A percentile compares a stretch with the other conserved stretches of the same genome.
phyloP scores from a whole-genome alignment of 2,888 invertebrate species.

The Ochropacha duplaris region DNA sequence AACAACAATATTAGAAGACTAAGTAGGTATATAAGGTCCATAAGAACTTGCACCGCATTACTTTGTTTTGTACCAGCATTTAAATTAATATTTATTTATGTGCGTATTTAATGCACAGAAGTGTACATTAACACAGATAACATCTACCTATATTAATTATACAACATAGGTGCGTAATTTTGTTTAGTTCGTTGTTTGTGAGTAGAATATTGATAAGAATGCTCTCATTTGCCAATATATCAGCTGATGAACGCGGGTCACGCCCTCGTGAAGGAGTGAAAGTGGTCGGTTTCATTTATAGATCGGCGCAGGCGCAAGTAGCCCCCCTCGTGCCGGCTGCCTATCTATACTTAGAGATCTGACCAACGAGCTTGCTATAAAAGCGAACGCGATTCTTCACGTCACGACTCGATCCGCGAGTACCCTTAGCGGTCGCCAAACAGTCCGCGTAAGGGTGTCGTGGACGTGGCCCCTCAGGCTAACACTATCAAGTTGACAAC shows the following conservation, averaged over 20 bases:
- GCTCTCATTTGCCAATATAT: conserved; percentile 49
- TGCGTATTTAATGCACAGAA: not conserved
- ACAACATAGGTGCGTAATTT: not conserved
- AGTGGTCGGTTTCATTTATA: conserved; percentile 58
- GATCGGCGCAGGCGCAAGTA: conserved; percentile 46
- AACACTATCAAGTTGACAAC: too few species aligned
- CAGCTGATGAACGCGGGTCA: conserved; percentile 62
- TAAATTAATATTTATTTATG: not conserved
- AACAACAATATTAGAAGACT: too few species aligned
- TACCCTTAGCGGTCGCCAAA: too few species aligned
- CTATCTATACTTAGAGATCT: conserved; percentile 49
- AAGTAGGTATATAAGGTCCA: too few species aligned
- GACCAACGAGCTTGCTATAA: conserved; percentile 21
- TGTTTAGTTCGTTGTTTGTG: conserved; percentile 15
- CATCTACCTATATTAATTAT: not conserved
- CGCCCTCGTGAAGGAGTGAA: conserved; percentile 57
- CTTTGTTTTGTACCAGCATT: not conserved
- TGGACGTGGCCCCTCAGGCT: too few species aligned
- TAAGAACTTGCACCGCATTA: not conserved
- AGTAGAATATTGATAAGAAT: conserved; percentile 24
- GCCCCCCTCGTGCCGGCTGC: conserved; percentile 33
- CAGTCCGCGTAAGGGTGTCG: too few species aligned
- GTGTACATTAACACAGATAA: conserved; percentile 1
- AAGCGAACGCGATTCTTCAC: conserved; percentile 11
- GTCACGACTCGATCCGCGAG: too few species aligned